phyloP scores from a whole-genome alignment of 2,797 vertebrate genomes.

The Triplophysa yarkandensis region DNA sequence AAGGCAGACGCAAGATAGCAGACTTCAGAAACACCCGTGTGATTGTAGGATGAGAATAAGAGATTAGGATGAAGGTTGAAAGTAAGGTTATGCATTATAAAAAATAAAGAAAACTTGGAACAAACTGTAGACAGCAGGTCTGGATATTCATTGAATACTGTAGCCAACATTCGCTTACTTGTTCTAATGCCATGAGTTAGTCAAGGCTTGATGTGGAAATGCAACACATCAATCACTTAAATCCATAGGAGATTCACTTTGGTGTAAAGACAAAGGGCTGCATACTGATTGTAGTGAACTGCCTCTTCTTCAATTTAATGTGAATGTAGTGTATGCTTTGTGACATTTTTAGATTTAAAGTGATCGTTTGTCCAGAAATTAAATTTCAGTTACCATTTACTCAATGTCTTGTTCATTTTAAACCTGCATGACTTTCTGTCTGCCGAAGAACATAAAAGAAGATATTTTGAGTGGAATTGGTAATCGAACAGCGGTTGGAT shows the following conservation, averaged over 20 bases:
- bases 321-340: background rate
- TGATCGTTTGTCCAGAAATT: too few relatives aligned
- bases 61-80: slow-evolving; percentile 13
- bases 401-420: too few relatives aligned
- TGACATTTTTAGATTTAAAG: too few relatives aligned
- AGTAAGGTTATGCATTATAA: background rate
- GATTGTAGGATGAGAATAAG: slow-evolving; percentile 1
- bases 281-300: slow-evolving; percentile 18
- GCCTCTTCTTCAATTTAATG: background rate
- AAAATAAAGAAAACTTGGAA: background rate
- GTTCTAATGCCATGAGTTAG: slow-evolving; percentile 29
- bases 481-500: too few relatives aligned
- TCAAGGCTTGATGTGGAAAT: slow-evolving; percentile 23
- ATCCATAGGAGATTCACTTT: slow-evolving; percentile 12
- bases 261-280: background rate
- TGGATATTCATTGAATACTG: slow-evolving; percentile 2
- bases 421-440: too few relatives aligned
- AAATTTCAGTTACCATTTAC: too few relatives aligned
- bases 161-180: background rate
- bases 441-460: too few relatives aligned
- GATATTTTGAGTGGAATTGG: too few relatives aligned
- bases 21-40: slow-evolving; percentile 1
- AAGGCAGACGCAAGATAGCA: background rate
- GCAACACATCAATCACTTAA: slow-evolving; percentile 36
- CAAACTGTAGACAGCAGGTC: background rate